phyloP scores from a whole-genome alignment of 2,888 invertebrate species.

The Pterobdella sp. region DNA sequence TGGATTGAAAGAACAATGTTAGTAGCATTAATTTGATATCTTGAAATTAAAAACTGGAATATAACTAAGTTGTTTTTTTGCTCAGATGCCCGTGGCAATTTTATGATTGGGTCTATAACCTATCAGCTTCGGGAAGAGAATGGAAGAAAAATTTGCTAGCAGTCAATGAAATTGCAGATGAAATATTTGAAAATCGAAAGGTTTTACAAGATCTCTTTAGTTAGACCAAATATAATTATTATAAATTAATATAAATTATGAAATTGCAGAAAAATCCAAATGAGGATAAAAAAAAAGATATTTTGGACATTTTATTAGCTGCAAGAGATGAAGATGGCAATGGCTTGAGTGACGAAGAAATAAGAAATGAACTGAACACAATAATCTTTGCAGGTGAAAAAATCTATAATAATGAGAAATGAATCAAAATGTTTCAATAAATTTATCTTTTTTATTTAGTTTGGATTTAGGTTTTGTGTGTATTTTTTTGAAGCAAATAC shows the following conservation, averaged over 20 bases:
- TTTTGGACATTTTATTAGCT: slow-evolving; percentile 36
- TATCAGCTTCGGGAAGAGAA: slow-evolving; percentile 28
- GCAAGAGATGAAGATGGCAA: slow-evolving; percentile 40
- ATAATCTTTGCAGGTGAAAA: slow-evolving; percentile 41
- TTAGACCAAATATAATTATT: neutral
- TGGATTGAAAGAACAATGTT: slow-evolving; percentile 33
- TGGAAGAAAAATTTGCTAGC: slow-evolving; percentile 31
- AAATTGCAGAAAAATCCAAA: neutral
- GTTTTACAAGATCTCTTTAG: slow-evolving; percentile 20
- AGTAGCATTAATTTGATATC: slow-evolving; percentile 23
- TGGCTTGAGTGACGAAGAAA: slow-evolving; percentile 42
- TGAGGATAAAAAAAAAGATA: slow-evolving; percentile 33
- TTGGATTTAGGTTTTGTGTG: too few species aligned
- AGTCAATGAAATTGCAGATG: slow-evolving; percentile 31
- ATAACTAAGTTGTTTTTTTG: neutral
- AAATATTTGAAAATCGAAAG: slow-evolving; percentile 31
- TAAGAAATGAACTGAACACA: slow-evolving; percentile 44
- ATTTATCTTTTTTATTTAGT: too few species aligned
- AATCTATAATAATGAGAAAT: too few species aligned
- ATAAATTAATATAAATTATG: neutral
- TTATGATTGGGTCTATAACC: slow-evolving; percentile 34
- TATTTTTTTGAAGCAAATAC: too few species aligned
- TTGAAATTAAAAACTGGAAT: neutral
- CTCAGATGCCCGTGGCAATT: slow-evolving; percentile 33
- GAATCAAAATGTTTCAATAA: too few species aligned